Evolutionary conservation across 2,113 vertebrate species (phyloP).

Genomic region (Zapus hudsonius): DNA sequence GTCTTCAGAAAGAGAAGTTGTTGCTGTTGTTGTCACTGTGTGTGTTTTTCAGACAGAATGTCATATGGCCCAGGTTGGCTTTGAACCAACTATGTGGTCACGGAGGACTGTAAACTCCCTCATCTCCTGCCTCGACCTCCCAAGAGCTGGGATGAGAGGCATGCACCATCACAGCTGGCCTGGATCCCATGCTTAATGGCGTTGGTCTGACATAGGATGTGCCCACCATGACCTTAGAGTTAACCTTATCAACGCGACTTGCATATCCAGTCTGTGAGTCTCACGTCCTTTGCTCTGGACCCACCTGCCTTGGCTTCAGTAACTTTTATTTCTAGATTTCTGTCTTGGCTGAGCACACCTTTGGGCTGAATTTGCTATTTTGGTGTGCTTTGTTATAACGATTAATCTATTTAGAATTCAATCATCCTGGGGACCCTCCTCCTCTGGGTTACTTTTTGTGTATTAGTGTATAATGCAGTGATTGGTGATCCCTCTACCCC

Average conservation of each 20-base stretch:
- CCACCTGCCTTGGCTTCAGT: neutral
- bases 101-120: neutral
- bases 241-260: neutral
- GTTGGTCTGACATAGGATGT: neutral
- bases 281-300: neutral
- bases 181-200: neutral
- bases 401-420: neutral
- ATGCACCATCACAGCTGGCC: too few species aligned
- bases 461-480: neutral
- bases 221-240: neutral
- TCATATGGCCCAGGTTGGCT: neutral
- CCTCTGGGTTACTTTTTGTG: neutral
- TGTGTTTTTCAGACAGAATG: neutral
- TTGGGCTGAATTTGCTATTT: neutral
- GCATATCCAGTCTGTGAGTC: neutral
- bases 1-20: neutral
- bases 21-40: neutral
- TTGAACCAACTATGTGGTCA: neutral
- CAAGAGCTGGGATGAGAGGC: neutral
- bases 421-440: neutral
- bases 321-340: neutral
- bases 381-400: conserved; percentile 6
- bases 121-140: too few species aligned
- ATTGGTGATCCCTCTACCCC: neutral
- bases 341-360: neutral